phyloP scores from a whole-genome alignment of 1,140 invertebrate genomes.

The Chymomyza costata region DNA sequence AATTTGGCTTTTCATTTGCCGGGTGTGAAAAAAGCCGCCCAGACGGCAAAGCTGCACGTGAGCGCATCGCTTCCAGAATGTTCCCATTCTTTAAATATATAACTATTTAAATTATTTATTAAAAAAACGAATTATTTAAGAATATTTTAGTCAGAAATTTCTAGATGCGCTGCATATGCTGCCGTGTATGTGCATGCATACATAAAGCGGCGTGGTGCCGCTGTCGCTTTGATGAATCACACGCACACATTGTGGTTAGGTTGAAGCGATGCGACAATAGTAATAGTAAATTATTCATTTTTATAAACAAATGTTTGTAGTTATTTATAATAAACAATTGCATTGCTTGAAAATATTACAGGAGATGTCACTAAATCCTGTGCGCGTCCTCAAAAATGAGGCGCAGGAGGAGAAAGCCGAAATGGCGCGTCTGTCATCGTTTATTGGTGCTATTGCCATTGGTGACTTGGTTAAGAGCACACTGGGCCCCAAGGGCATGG shows the following conservation, averaged over 20 bases:
- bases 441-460: constrained; percentile 98
- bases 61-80: constrained; percentile 27
- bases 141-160: background rate
- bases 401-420: constrained; percentile 99
- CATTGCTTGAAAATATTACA: constrained; percentile 24
- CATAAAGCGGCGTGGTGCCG: constrained; percentile 3
- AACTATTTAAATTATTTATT: background rate
- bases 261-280: constrained; percentile 8
- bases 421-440: constrained; percentile 95
- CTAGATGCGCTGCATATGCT: constrained; percentile 8
- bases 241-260: constrained; percentile 37
- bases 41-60: background rate
- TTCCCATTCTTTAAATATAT: constrained; percentile 20
- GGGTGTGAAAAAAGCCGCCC: constrained; percentile 46
- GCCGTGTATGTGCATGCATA: constrained; percentile 10
- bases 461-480: constrained; percentile 99
- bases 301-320: background rate
- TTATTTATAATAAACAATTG: constrained; percentile 15
- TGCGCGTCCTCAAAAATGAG: constrained; percentile 94
- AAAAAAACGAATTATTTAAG: background rate
- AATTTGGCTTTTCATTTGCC: constrained; percentile 54
- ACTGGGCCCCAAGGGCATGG: constrained; percentile 99
- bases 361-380: constrained; percentile 93
- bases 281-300: too few species aligned
- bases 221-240: constrained; percentile 28